Conservation (phyloP, 2,888 invertebrate genomes). For the Andrena praecox region DNA sequence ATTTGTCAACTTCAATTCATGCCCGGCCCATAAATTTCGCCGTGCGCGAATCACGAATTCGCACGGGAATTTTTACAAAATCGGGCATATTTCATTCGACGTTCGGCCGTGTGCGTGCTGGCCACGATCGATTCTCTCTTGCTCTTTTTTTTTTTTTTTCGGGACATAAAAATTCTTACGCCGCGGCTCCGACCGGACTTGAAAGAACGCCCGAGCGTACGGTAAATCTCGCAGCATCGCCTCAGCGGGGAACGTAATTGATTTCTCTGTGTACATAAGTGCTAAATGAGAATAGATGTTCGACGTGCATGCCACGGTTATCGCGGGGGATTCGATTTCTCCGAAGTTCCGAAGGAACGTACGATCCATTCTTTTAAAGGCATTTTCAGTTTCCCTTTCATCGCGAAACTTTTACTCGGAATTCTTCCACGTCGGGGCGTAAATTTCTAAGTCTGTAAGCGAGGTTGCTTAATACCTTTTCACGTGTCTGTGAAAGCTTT, state of each 20-base stretch:
- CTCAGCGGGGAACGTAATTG: slow-evolving; percentile 60
- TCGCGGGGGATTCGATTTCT: slow-evolving; percentile 34
- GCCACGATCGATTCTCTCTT: slow-evolving; percentile 9
- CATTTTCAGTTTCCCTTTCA: slow-evolving; percentile 32
- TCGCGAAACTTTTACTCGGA: slow-evolving; percentile 4
- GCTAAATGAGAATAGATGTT: slow-evolving; percentile 53
- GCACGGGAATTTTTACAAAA: slow-evolving; percentile 49
- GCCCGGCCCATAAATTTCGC: slow-evolving; percentile 31
- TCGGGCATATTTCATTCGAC: slow-evolving; percentile 41
- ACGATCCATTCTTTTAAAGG: slow-evolving; percentile 34
- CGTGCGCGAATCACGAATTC: slow-evolving; percentile 33
- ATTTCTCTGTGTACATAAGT: slow-evolving; percentile 50
- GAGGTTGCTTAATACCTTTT: not conserved
- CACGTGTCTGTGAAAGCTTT: not conserved
- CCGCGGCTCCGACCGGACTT: slow-evolving; percentile 38
- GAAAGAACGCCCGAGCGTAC: slow-evolving; percentile 33
- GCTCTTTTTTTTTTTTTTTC: slow-evolving; percentile 53
- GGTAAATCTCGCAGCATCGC: slow-evolving; percentile 60
- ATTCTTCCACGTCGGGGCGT: not conserved
- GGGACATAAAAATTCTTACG: slow-evolving; percentile 60
- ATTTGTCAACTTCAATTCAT: slow-evolving; percentile 25
- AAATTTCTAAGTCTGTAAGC: slow-evolving; percentile 1
- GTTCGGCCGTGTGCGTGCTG: not conserved
- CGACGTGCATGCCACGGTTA: slow-evolving; percentile 28
- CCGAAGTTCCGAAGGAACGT: slow-evolving; percentile 20